Base-by-base conservation (phyloP, 2,797 vertebrate species). In the Denticeps clupeoides region DNA sequence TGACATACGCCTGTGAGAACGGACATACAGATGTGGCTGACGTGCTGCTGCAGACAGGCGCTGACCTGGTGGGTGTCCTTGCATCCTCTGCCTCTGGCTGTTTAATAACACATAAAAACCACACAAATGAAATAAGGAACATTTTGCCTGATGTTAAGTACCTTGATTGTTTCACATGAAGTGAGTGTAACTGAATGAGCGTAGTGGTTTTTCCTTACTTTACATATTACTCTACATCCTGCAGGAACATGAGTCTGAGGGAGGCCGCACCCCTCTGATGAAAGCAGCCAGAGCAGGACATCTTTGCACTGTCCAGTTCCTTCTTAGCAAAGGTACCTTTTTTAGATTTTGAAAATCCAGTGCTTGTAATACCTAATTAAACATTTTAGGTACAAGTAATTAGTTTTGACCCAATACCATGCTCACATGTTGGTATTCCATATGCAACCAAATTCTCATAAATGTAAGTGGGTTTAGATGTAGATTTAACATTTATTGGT, bases 21-120 rank as follows among this genome's bases (percentile, higher is more conserved):
- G 95, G 95, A 71, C 95, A 99, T 73, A 99, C 95, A 0, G 95
- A 99, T 51, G 95, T 98, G 60, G 95, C 95, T 8, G 95, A 99
- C 53, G 89, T 97, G 70, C 74, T 99, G 67, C 87, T 99, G 69
- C 94, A 97, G 77, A 89, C 90, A 53, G 93, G 91, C 62, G 93
- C 95, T 51, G 91, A 97, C 76, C 79, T 99, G 89, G 94, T 97
- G 86, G 62, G 77, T 13, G 13, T 4, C 45, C 38, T 18, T 35
- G 1, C 4, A 2, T 0, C n/a, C 32, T 31, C 19, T 33, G 12
- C 9, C 9, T 13, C 9, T 21, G 23, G 4, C 13, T 25, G n/a
- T 8, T 33, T 11, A 11, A 9, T 15, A 16, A 5, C n/a, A 18
- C 15, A 8, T 4, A n/a, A n/a, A n/a, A n/a, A n/a, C n/a, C n/a